A percentile compares a stretch with the other conserved stretches of the same genome.
These are phyloP conservation scores for Montipora cactus DNA, from an alignment of 64 coral and sea anemone species.

Conservation along the genomic window DNA sequence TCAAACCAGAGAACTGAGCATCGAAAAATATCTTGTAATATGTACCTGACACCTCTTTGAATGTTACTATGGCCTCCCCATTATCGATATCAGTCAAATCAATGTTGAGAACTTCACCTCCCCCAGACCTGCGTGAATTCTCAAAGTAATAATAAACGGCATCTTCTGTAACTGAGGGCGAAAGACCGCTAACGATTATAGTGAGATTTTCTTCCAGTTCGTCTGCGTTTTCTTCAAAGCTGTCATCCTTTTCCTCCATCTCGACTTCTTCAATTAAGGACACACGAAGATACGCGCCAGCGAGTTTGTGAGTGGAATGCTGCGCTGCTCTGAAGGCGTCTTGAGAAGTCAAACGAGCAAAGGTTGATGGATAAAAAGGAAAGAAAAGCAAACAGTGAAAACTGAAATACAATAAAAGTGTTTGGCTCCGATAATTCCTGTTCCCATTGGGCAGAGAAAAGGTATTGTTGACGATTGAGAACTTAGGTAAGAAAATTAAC, in stretches of 20 bases:
- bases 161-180: constrained; percentile 37
- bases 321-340: constrained; percentile 2
- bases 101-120: constrained; percentile 31
- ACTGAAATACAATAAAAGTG: too few relatives aligned
- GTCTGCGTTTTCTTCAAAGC: not conserved
- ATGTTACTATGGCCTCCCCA: not conserved
- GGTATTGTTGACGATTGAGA: too few relatives aligned
- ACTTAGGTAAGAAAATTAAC: too few relatives aligned
- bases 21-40: not conserved
- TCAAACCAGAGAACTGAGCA: too few relatives aligned
- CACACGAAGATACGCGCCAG: not conserved
- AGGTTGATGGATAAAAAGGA: not conserved
- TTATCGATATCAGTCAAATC: not conserved
- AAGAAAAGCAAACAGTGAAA: not conserved
- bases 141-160: constrained; percentile 57
- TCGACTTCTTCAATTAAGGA: not conserved
- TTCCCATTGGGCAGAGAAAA: not conserved
- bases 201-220: not conserved
- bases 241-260: not conserved
- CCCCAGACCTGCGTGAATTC: constrained; percentile 63
- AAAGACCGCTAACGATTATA: constrained; percentile 46
- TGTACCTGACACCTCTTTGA: constrained; percentile 24
- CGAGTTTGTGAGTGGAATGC: not conserved
- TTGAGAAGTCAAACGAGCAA: not conserved
- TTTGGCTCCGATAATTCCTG: not conserved